Evolutionary conservation across 2,888 invertebrate species (phyloP), one percentile per base, ranked within the genome.

Genomic region (Monochamus alternatus): DNA sequence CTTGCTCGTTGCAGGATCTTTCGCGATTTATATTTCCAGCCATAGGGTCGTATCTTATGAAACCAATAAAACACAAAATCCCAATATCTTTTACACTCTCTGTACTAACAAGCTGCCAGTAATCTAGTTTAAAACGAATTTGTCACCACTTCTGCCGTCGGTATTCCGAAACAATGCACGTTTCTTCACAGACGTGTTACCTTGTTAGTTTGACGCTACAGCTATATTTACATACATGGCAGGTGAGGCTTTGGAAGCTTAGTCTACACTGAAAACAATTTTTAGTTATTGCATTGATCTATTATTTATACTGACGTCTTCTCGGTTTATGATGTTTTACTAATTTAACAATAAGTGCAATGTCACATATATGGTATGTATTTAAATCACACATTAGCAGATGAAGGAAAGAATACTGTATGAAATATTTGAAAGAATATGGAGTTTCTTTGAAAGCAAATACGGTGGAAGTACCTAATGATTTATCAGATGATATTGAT

Each of bases 81-180:
- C 55, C 64, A 55, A 69, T 69, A 69, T 64, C 63, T 74, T 64
- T 69, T 63, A 74, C 74, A 64, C 38, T 58, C 64, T 44, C 60
- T 60, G 68, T 63, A 67, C 71, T 78, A 78, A 76, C 78, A 78
- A 76, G 76, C 76, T 72, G 69, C 72, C 32, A 65, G 74, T 74
- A 72, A 76, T 74, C 75, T 64, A 63, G 70, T 76, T 78, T 67
- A 51, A 69, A 68, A 52, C 38, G 63, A 75, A 78, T 78, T 78
- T 74, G 77, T 75, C 74, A 58, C 69, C 72, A 66, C 77, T 69
- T 72, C 75, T 74, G 70, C 67, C 64, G 60, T 73, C 65, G 76
- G 60, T 74, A 76, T 80, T 75, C 55, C 71, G 60, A 76, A 78
- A 80, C 80, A 80, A 80, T 80, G 74, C 80, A 80, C 80, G 80